phyloP scores from a whole-genome alignment of 2,113 vertebrate genomes.

The Hypomesus transpacificus region DNA sequence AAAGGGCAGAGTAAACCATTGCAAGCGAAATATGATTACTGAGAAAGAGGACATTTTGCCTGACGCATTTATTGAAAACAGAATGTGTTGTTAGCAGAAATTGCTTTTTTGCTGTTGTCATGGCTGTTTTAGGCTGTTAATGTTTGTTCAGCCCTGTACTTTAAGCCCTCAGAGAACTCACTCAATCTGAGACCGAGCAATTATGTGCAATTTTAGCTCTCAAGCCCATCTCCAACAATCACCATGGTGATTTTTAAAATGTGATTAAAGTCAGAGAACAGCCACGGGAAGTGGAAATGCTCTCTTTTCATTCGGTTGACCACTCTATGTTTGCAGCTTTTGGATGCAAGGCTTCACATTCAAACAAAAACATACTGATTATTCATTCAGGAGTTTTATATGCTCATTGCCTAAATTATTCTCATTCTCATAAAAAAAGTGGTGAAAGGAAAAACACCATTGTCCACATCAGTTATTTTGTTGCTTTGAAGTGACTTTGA shows the following conservation, averaged over 20 bases:
- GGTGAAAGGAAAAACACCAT: not conserved
- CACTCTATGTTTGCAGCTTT: slow-evolving; percentile 38
- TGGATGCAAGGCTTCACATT: not conserved
- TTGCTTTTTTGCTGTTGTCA: slow-evolving; percentile 31
- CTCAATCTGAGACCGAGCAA: slow-evolving; percentile 62
- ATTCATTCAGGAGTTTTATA: not conserved
- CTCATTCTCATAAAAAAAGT: slow-evolving; percentile 18
- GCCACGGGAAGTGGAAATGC: slow-evolving; percentile 44
- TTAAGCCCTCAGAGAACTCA: slow-evolving; percentile 55
- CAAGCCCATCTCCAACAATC: slow-evolving; percentile 68
- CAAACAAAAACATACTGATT: slow-evolving; percentile 38
- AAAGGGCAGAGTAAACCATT: not conserved
- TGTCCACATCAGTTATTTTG: no score
- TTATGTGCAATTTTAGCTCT: slow-evolving; percentile 73
- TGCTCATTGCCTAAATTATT: slow-evolving; percentile 1
- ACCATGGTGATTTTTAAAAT: slow-evolving; percentile 73
- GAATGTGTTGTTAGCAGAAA: slow-evolving; percentile 29
- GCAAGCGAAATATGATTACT: not conserved
- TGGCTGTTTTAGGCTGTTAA: slow-evolving; percentile 39
- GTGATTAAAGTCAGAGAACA: slow-evolving; percentile 55
- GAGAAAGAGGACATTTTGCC: slow-evolving; percentile 28
- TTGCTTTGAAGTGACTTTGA: not conserved
- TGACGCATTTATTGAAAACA: slow-evolving; percentile 23
- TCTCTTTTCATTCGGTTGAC: slow-evolving; percentile 31
- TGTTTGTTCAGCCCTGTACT: slow-evolving; percentile 55